Percentiles rank a stretch among this genome's conserved stretches.
Evolutionary conservation across 2,113 vertebrate species (phyloP).

Genomic region (Herpetotheres cachinnans): DNA sequence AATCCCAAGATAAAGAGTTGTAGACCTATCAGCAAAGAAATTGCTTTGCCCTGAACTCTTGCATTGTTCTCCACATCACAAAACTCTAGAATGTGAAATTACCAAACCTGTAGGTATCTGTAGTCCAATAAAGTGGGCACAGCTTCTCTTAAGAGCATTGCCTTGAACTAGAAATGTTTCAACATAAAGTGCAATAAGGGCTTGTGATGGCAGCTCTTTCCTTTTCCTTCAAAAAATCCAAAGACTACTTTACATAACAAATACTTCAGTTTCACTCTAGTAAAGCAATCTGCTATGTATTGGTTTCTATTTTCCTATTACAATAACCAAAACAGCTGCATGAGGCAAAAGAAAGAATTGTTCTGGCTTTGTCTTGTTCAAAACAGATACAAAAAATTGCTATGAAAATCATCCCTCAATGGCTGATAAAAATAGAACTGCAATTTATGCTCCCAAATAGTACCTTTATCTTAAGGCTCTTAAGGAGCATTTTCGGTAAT

Average conservation of each 20-base stretch:
- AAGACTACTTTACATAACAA: neutral
- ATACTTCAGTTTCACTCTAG: neutral
- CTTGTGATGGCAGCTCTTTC: neutral
- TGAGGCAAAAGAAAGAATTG: constrained; percentile 11
- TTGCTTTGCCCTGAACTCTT: neutral
- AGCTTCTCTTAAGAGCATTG: neutral
- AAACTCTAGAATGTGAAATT: neutral
- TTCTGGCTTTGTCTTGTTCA: constrained; percentile 18
- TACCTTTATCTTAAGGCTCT: constrained; percentile 66
- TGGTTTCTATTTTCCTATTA: neutral
- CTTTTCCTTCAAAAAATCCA: neutral
- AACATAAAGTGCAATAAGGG: neutral
- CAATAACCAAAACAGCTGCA: constrained; percentile 14
- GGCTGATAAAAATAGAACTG: constrained; percentile 63
- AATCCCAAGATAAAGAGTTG: neutral
- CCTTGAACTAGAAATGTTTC: neutral
- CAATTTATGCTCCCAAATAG: constrained; percentile 65
- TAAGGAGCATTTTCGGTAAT: constrained; percentile 65
- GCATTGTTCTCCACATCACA: neutral
- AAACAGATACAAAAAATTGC: constrained; percentile 3
- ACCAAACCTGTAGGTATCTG: neutral
- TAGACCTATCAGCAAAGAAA: neutral
- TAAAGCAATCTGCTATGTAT: neutral
- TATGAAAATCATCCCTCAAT: constrained; percentile 56
- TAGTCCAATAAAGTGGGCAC: neutral